Evolutionary conservation across 2,888 invertebrate species (phyloP).

Genomic region (Buathra laborator): DNA sequence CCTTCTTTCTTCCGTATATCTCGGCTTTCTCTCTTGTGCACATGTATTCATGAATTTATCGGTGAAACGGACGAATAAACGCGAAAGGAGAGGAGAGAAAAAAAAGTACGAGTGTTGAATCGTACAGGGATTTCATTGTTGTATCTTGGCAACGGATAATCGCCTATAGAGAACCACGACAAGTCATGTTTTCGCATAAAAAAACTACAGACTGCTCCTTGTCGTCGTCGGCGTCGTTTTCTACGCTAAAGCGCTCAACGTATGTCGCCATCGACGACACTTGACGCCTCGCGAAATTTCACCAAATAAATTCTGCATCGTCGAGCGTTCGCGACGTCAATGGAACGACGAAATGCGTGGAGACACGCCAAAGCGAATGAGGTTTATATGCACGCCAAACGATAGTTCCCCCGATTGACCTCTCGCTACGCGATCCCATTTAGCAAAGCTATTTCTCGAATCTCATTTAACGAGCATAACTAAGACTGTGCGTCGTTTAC

Average conservation of each 20-base stretch:
- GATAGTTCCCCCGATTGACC: slow-evolving; percentile 26
- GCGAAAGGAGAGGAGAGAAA: slow-evolving; percentile 15
- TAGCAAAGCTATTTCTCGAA: slow-evolving; percentile 53
- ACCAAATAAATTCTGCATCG: slow-evolving; percentile 55
- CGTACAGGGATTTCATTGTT: background rate
- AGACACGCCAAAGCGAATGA: slow-evolving; percentile 7
- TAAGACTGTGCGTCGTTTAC: slow-evolving; percentile 46
- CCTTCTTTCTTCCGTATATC: background rate
- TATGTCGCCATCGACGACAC: slow-evolving; percentile 3
- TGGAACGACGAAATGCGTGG: slow-evolving; percentile 48
- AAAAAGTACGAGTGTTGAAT: slow-evolving; percentile 1
- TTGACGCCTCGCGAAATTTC: slow-evolving; percentile 41
- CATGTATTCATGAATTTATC: slow-evolving; percentile 34
- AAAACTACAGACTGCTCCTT: slow-evolving; percentile 16
- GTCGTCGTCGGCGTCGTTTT: background rate
- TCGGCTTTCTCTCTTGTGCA: slow-evolving; percentile 8
- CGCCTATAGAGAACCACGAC: slow-evolving; percentile 7
- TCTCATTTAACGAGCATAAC: slow-evolving; percentile 55
- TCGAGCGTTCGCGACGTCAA: slow-evolving; percentile 41
- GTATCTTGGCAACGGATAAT: slow-evolving; percentile 16
- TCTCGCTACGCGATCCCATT: slow-evolving; percentile 31
- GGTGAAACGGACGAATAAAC: slow-evolving; percentile 38
- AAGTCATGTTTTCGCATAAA: slow-evolving; percentile 40
- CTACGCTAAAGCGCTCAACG: background rate
- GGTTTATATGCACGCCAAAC: slow-evolving; percentile 16